Base-by-base conservation (phyloP, 2,113 vertebrate species). In the Ictidomys tridecemlineatus region DNA sequence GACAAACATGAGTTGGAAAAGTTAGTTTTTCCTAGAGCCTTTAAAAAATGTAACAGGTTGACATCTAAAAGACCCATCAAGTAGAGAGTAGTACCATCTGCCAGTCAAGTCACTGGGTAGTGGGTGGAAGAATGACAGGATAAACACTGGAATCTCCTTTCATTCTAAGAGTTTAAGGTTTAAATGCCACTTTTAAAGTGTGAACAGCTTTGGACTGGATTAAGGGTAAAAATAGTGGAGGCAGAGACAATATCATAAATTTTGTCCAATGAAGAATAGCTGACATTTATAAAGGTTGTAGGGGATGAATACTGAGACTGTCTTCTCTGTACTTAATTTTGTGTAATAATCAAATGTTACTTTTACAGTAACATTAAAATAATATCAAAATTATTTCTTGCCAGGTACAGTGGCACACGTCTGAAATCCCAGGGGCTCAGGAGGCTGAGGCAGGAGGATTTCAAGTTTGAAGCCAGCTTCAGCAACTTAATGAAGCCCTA, bases 301-400 rank as follows among this genome's bases (percentile, higher is more conserved):
- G 22, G 34, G 32, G 32, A 16, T 45, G 39, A 87, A 74, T 37
- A 6, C 9, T 30, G 37, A 58, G n/a, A 4, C 9, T 83, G 12
- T 95, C 20, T 85, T 51, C 91, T 78, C 65, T 91, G 32, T 93
- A 4, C 61, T 77, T 92, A 58, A 83, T 82, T 80, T 85, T 83
- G 17, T 63, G 6, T 85, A 61, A 61, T 26, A 61, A 61, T 61
- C 58, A 20, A 20, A 61, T 61, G 58, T 61, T 61, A 61, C 22
- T 61, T 61, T 26, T 61, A 61, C 22, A 61, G 22, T 61, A 61
- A 61, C 58, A 61, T 24, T 61, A 26, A 8, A 61, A 26, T 61
- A 61, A 61, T 26, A 61, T 61, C 22, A 61, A 61, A 26, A 61
- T 61, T 9, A 24, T 61, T 58, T 58, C 6, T 58, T 58, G 17